Percentiles rank a stretch among this genome's conserved stretches.
Conservation (phyloP, 2,888 invertebrate species). For the Cryptus viduatorius region DNA sequence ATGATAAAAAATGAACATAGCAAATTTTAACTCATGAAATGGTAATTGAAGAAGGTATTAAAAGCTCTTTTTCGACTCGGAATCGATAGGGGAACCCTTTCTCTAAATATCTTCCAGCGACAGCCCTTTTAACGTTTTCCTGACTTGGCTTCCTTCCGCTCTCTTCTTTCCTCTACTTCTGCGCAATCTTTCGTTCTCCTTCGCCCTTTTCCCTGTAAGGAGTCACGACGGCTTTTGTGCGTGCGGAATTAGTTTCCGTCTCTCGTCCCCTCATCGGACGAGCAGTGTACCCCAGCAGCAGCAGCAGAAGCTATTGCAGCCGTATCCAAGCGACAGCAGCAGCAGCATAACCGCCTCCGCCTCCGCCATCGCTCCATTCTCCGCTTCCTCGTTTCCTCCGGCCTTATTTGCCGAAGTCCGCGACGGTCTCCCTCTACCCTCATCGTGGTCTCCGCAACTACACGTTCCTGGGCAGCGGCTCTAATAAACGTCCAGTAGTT, state of each 20-base stretch:
- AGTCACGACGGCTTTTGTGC: constrained; percentile 72
- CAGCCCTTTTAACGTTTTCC: constrained; percentile 30
- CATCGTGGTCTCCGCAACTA: constrained; percentile 29
- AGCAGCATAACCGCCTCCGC: constrained; percentile 29
- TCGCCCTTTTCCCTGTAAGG: constrained; percentile 64
- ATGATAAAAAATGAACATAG: no score
- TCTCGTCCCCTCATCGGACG: constrained; percentile 56
- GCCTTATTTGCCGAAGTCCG: constrained; percentile 70
- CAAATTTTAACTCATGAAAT: no score
- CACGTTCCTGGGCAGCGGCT: constrained; percentile 21
- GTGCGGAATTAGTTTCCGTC: constrained; percentile 74
- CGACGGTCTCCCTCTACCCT: constrained; percentile 62
- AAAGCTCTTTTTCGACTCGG: no score
- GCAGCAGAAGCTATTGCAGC: constrained; percentile 23
- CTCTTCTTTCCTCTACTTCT: constrained; percentile 37
- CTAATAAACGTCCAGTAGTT: constrained; percentile 38
- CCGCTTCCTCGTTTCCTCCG: constrained; percentile 58
- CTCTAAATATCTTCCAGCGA: background rate
- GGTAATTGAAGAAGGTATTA: no score
- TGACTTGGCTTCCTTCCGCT: constrained; percentile 11
- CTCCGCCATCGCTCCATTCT: constrained; percentile 52
- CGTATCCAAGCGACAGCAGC: constrained; percentile 9
- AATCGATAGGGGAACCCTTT: no score
- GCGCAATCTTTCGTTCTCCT: constrained; percentile 44
- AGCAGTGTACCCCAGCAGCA: constrained; percentile 25